Evolutionary conservation across 2,888 invertebrate species (phyloP), one percentile per base, ranked within the genome.

Genomic region (Gerris lacustris): DNA sequence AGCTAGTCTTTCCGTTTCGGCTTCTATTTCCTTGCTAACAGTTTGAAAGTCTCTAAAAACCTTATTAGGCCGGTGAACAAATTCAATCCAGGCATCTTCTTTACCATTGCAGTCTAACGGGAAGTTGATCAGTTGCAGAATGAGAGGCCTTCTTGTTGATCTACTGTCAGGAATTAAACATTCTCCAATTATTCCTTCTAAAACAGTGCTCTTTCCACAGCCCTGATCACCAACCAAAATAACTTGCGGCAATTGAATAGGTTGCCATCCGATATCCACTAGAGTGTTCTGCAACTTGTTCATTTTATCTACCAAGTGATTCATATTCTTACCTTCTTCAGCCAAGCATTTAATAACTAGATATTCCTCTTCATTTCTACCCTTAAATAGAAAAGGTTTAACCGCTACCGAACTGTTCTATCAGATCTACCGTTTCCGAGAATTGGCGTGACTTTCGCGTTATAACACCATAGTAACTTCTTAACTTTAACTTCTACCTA

Each of bases 281-380:
- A 87, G 86, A 5, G 86, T 86, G 80, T 87, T 87, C 78, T 87
- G 87, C 47, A 87, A 79, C 78, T 87, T 86, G 77, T 86, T 87
- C 71, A 87, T 84, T 5, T 31, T 4, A 31, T 31, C 31, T 31
- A 31, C 31, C 31, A 31, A 31, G 31, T 31, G 31, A 31, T 31
- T 31, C 31, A 31, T 31, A 31, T 31, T 31, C 31, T 31, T 31
- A 31, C 31, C 31, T 31, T 31, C 31, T 31, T 31, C 31, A 31
- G 31, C 31, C 31, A 31, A 31, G 2, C 31, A 31, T 31, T 31
- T 31, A 31, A 31, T 31, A 31, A 31, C 31, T 31, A 31, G 4
- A 31, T 4, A 31, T 31, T 31, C 31, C 31, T 31, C 31, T 31
- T 31, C 31, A 31, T 31, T 31, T 1, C 31, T 31, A 31, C 4